phyloP scores from a whole-genome alignment of 2,113 vertebrate genomes.

The Podocnemis expansa region DNA sequence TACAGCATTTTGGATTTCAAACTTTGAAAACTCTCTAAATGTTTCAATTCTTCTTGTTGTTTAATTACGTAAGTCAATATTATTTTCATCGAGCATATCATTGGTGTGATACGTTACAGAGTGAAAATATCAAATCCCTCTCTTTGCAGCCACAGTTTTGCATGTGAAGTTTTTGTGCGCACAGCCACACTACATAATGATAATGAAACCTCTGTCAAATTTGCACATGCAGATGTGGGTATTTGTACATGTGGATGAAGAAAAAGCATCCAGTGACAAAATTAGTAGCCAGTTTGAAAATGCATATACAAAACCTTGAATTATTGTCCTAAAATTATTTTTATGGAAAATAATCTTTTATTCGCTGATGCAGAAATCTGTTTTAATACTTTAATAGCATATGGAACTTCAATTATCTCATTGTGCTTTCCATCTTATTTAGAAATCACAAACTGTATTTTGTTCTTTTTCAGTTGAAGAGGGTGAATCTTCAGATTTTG shows the following conservation, averaged over 20 bases:
- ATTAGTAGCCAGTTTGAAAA: background rate
- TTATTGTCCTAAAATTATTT: slow-evolving; percentile 4
- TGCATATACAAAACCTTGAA: background rate
- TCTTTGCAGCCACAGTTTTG: background rate
- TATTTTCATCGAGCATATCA: background rate
- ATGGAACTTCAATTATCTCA: background rate
- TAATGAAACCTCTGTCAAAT: background rate
- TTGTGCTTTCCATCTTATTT: slow-evolving; percentile 32
- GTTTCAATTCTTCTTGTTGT: background rate
- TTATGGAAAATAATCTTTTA: slow-evolving; percentile 30
- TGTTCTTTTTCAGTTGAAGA: slow-evolving; percentile 90
- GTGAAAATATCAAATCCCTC: background rate
- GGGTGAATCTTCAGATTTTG: slow-evolving; percentile 92
- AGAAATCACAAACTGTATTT: slow-evolving; percentile 64
- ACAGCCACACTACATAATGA: background rate
- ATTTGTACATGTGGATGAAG: background rate
- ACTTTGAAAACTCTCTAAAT: background rate
- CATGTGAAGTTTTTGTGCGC: background rate
- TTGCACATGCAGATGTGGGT: background rate
- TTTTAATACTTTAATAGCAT: slow-evolving; percentile 40
- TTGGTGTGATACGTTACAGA: background rate
- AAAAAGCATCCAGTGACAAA: background rate
- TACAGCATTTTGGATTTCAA: background rate
- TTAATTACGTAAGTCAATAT: background rate
- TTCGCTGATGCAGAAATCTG: slow-evolving; percentile 28